These are phyloP conservation scores for Cirrhinus mrigala DNA, from an alignment of 2,797 vertebrate genomes.

Conservation along the genomic window DNA sequence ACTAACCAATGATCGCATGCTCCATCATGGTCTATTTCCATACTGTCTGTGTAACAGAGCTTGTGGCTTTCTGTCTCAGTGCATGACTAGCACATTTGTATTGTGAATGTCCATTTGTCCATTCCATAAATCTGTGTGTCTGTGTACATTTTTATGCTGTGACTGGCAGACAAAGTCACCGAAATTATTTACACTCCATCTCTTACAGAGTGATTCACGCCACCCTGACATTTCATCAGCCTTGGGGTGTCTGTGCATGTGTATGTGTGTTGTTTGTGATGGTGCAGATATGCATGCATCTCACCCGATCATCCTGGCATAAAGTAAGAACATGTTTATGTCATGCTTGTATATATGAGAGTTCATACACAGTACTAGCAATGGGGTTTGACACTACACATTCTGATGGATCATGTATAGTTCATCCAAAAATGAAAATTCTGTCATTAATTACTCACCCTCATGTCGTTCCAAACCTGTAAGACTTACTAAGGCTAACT, in stretches of 20 bases:
- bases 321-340: slow-evolving; percentile 16
- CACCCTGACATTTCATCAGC: slow-evolving; percentile 53
- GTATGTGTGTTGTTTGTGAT: slow-evolving; percentile 17
- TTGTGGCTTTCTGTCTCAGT: slow-evolving; percentile 9
- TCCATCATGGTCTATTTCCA: background rate
- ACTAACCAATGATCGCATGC: slow-evolving; percentile 1
- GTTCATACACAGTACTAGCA: slow-evolving; percentile 19
- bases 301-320: slow-evolving; percentile 41
- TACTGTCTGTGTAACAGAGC: background rate
- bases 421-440: too few relatives aligned
- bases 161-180: slow-evolving; percentile 55
- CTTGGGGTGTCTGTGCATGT: slow-evolving; percentile 36
- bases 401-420: background rate
- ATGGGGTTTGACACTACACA: slow-evolving; percentile 31
- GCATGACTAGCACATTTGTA: background rate
- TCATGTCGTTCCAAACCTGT: too few relatives aligned
- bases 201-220: slow-evolving; percentile 59
- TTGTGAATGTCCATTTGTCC: slow-evolving; percentile 38
- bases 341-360: slow-evolving; percentile 24
- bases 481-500: background rate
- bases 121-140: slow-evolving; percentile 7
- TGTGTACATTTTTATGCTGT: slow-evolving; percentile 33
- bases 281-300: slow-evolving; percentile 10
- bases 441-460: too few relatives aligned
- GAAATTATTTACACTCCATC: slow-evolving; percentile 61